Base-by-base conservation (phyloP, 2,888 invertebrate species). In the Microdon myrmicae region DNA sequence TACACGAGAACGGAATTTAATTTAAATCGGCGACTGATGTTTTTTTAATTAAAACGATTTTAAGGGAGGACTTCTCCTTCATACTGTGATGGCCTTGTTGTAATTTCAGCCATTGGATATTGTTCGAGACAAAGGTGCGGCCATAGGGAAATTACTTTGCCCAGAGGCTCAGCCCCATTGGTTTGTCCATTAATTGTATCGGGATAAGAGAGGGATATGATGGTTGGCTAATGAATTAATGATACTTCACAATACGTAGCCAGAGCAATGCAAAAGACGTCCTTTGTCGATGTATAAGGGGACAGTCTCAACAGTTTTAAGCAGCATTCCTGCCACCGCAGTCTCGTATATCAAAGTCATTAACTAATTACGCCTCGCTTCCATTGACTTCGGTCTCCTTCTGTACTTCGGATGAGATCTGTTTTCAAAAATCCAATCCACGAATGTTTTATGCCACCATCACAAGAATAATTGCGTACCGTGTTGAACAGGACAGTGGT, bases 271-370 rank as follows among this genome's bases (percentile, higher is more conserved):
- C 32, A 29, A 32, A 10, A 39, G 45, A 20, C 49, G 56, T 64
- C 64, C 47, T 64, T 64, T 64, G 51, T 51, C 45, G 51, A 51
- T 51, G 39, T 49, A 39, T 58, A 31, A 51, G 49, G 41, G 56
- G 51, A 58, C 56, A 51, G 56, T 58, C 56, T 64, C 64, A 32
- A 37, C 58, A 47, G 51, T 56, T 45, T 56, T 45, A 64, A 64
- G 56, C 64, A 58, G 41, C 51, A 56, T 58, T 66, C 64, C 58
- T 58, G 64, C 31, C 64, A 64, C 58, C 58, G 43, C 28, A 51
- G 45, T 56, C 59, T 55, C 64, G 64, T 68, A 67, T 68, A 68
- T 67, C 68, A 68, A 68, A 53, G 68, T 68, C 68, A 64, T 68
- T 67, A 64, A 64, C 64, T 68, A 68, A 68, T 68, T 68, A 68